These are phyloP conservation scores for Jordanella pulchra DNA, from an alignment of 2,797 vertebrate species.

Conservation along the genomic window DNA sequence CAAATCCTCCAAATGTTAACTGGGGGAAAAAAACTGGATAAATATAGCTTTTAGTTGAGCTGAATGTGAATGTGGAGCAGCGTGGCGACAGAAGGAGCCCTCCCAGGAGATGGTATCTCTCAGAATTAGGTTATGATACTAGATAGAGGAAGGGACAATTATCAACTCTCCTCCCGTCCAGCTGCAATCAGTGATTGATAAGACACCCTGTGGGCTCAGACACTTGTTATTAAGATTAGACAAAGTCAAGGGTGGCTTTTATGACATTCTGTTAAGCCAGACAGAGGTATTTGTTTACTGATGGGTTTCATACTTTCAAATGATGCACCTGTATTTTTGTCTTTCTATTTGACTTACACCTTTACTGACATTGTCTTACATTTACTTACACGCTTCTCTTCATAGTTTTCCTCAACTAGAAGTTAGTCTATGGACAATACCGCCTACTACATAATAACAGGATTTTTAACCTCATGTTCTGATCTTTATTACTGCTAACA, in stretches of 20 bases:
- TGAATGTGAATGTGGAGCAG: slow-evolving; percentile 60
- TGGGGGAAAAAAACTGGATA: slow-evolving; percentile 49
- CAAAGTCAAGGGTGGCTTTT: slow-evolving; percentile 28
- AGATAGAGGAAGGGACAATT: slow-evolving; percentile 66
- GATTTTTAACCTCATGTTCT: too few species aligned
- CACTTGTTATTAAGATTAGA: slow-evolving; percentile 33
- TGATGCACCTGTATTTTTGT: neutral
- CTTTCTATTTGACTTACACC: too few species aligned
- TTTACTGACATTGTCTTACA: too few species aligned
- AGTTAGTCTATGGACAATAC: too few species aligned
- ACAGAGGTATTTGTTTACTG: neutral
- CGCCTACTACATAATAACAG: too few species aligned
- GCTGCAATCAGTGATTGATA: slow-evolving; percentile 53
- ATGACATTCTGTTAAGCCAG: slow-evolving; percentile 13
- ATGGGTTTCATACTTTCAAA: neutral
- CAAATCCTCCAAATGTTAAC: slow-evolving; percentile 75
- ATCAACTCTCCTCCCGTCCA: slow-evolving; percentile 56
- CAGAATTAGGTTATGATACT: slow-evolving; percentile 77
- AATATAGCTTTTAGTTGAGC: slow-evolving; percentile 71
- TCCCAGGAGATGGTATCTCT: slow-evolving; percentile 71
- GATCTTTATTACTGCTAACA: too few species aligned
- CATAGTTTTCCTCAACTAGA: too few species aligned
- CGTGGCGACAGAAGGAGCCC: slow-evolving; percentile 56
- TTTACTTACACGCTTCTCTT: too few species aligned
- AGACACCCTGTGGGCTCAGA: slow-evolving; percentile 39